Conservation (phyloP, 2,797 vertebrate genomes). For the Glossophaga mutica region DNA sequence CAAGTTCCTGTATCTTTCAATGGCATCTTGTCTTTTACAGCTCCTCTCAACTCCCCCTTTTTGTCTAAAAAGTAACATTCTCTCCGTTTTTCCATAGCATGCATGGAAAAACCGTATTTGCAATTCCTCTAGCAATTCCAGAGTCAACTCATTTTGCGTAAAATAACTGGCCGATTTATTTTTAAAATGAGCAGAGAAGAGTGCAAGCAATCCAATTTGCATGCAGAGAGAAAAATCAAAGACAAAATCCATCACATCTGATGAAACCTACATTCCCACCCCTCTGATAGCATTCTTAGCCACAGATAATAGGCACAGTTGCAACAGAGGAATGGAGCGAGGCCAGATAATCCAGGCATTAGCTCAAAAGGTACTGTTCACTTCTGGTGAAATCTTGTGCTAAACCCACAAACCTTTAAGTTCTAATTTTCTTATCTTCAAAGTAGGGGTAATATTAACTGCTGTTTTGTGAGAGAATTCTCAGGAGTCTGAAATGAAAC, state of each 20-base stretch:
- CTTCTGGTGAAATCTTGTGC: background rate
- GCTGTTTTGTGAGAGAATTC: background rate
- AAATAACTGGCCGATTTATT: background rate
- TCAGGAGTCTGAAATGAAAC: background rate
- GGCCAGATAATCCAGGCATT: background rate
- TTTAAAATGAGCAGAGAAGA: background rate
- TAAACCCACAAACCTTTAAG: background rate
- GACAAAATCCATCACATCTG: background rate
- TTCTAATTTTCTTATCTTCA: background rate
- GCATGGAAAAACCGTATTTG: background rate
- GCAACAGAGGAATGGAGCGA: background rate
- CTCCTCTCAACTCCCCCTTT: too few species aligned
- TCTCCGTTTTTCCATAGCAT: background rate
- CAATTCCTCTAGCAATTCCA: background rate
- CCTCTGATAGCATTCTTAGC: background rate
- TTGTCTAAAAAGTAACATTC: background rate
- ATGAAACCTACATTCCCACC: background rate
- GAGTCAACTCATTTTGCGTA: background rate
- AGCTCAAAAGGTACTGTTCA: background rate
- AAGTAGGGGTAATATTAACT: background rate
- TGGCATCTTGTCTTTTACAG: background rate
- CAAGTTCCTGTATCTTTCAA: background rate
- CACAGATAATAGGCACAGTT: background rate
- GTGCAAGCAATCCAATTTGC: background rate
- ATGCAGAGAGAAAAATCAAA: background rate